Base-by-base conservation (phyloP, 2,113 vertebrate species). In the Corythoichthys haematopterus region DNA sequence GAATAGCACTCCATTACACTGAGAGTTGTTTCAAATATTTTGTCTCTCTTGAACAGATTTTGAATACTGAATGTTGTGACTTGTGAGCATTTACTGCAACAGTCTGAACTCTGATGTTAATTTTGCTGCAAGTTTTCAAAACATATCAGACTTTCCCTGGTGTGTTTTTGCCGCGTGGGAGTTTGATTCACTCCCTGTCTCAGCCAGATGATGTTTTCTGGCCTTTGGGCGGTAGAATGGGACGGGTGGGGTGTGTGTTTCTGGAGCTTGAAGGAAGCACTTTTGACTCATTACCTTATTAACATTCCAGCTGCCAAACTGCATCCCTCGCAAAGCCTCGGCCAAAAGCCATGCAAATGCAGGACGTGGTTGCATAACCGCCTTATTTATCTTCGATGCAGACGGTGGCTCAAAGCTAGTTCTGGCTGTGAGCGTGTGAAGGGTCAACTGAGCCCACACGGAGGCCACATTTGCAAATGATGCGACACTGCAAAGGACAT, bases 231-330 rank as follows among this genome's bases (percentile, higher is more conserved):
- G 10, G 6, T 3, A 59, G 57, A 38, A 59, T 9, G 38, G 58
- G 66, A 61, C 61, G 14, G 0, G 28, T 61, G 66, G 43, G 12
- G 66, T 47, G 64, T 53, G 77, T 73, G 69, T 68, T 65, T 68
- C 69, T 10, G 50, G 20, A 43, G 68, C 59, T 10, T 37, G 80
- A 79, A 75, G 40, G 65, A 64, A 72, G 50, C 0, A 8, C 69
- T 62, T 70, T 70, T 38, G 70, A 78, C 70, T 69, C 37, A 7
- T 37, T 9, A 65, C 63, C 60, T 75, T 40, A 72, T 83, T 79
- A 74, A 77, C 75, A 80, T 85, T 82, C 80, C 79, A 64, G 74
- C 71, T 74, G 81, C 74, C 70, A 76, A 60, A 8, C 71, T 71
- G 46, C 28, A 67, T 75, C 66, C 71, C 59, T 53, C 61, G 3